Evolutionary conservation across 2,888 invertebrate genomes (phyloP).

Genomic region (Plagiodera versicolora): DNA sequence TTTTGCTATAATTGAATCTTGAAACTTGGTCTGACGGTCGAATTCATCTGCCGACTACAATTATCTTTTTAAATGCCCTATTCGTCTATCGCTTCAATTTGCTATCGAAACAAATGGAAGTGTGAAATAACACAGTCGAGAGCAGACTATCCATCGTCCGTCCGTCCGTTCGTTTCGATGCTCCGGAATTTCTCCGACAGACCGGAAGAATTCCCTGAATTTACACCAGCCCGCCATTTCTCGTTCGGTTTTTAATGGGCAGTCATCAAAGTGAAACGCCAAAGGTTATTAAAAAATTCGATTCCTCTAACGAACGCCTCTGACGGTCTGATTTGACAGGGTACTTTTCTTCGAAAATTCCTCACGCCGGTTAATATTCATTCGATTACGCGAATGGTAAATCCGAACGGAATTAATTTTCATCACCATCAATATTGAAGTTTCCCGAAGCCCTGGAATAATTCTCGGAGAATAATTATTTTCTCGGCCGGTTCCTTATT

Average conservation of each 20-base stretch:
- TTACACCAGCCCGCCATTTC: conserved; percentile 7
- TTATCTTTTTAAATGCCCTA: neutral
- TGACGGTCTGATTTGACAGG: neutral
- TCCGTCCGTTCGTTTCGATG: conserved; percentile 4
- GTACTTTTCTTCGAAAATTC: too few species aligned
- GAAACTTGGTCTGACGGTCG: neutral
- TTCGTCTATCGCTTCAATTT: conserved; percentile 7
- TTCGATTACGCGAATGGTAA: neutral
- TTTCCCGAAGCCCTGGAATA: neutral
- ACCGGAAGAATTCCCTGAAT: conserved; percentile 9
- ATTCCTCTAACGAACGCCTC: neutral
- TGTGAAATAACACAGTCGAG: conserved; percentile 13
- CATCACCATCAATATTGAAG: neutral
- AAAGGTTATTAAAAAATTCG: neutral
- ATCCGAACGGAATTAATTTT: neutral
- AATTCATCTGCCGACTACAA: neutral
- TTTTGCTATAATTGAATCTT: too few species aligned
- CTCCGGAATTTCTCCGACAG: conserved; percentile 3
- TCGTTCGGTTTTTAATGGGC: conserved; percentile 3
- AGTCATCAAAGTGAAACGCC: neutral
- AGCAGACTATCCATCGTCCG: neutral
- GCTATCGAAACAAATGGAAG: conserved; percentile 12
- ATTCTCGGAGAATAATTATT: neutral
- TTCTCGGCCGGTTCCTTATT: neutral
- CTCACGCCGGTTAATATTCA: too few species aligned